Evolutionary conservation across 1,140 invertebrate genomes (phyloP), one percentile per base, ranked within the genome.

Genomic region (Scaptomyza hsui): DNA sequence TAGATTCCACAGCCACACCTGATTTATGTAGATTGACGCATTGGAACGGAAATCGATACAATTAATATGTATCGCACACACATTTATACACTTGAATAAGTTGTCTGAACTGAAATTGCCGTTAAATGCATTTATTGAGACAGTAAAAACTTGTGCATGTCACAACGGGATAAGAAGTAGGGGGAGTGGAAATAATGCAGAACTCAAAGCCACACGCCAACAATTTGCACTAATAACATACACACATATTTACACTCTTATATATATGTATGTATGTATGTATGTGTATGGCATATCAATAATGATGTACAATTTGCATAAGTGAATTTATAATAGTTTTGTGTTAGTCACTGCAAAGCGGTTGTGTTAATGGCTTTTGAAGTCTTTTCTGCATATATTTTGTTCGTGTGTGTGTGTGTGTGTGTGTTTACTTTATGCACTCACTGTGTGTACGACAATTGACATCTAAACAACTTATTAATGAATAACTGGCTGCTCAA

Each of bases 381-480:
- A 74, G 60, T 62, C 35, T 44, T 55, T 77, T 65, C 59, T 39
- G 64, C 10, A 71, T 70, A 59, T 59, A 55, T 64, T 52, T 51
- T 37, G 39, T 47, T 12, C 44, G 51, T 59, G 56, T 67, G 35
- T 56, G 18, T 15, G 44, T 60, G 16, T 42, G 26, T 26, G 48
- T 52, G 39, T 55, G 26, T 56, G 51, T 52, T 72, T 51, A 77
- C 61, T 51, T 62, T 73, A 55, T 78, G 75, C 64, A 79, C 65
- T 64, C 57, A 83, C 18, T 65, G 80, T n/a, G n/a, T n/a, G n/a
- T 73, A 74, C 52, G 64, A 74, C 81, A 85, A 78, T 71, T 88
- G 81, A 72, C 77, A 88, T 75, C 77, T 65, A 72, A 88, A 88
- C 82, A 86, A 82, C 82, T 75, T 77, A 86, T 86, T 86, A 86